A percentile compares a stretch with the other conserved stretches of the same genome.
Evolutionary conservation across 2,888 invertebrate genomes (phyloP).

Genomic region (Apocheima hispidaria): DNA sequence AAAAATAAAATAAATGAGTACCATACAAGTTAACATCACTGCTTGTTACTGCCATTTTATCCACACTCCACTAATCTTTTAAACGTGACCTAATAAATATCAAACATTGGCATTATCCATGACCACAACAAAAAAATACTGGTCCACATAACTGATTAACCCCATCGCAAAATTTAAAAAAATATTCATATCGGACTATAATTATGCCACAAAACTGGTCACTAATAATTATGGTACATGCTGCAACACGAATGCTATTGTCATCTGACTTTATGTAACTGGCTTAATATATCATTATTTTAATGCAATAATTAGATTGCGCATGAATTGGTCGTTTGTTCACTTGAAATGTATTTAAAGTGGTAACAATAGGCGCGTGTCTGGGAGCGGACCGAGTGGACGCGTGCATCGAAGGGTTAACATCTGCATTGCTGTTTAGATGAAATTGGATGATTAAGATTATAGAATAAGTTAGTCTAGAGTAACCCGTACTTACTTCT

Average conservation of each 20-base stretch:
- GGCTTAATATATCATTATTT: slow-evolving; percentile 69
- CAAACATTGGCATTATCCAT: slow-evolving; percentile 29
- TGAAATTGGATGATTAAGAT: slow-evolving; percentile 23
- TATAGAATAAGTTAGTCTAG: too few relatives aligned
- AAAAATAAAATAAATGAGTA: background rate
- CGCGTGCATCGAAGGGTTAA: slow-evolving; percentile 57
- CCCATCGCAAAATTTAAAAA: slow-evolving; percentile 31
- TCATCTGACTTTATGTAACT: slow-evolving; percentile 41
- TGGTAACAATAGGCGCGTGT: slow-evolving; percentile 72
- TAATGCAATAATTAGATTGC: slow-evolving; percentile 77
- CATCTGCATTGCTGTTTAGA: slow-evolving; percentile 56
- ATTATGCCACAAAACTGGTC: slow-evolving; percentile 52
- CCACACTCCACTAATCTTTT: slow-evolving; percentile 30
- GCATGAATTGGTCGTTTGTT: slow-evolving; percentile 72
- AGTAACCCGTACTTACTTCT: too few relatives aligned
- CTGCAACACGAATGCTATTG: slow-evolving; percentile 56
- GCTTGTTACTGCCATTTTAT: slow-evolving; percentile 29
- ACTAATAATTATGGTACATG: slow-evolving; percentile 47
- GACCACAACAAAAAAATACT: slow-evolving; percentile 29
- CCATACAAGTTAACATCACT: slow-evolving; percentile 13
- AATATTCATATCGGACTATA: slow-evolving; percentile 39
- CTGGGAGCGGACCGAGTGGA: slow-evolving; percentile 51
- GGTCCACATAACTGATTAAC: slow-evolving; percentile 39
- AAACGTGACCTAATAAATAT: slow-evolving; percentile 37
- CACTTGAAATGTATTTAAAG: slow-evolving; percentile 64